A percentile compares a stretch with the other conserved stretches of the same genome.
Conservation (phyloP, 1,140 invertebrate genomes). For the Halyomorpha halys region DNA sequence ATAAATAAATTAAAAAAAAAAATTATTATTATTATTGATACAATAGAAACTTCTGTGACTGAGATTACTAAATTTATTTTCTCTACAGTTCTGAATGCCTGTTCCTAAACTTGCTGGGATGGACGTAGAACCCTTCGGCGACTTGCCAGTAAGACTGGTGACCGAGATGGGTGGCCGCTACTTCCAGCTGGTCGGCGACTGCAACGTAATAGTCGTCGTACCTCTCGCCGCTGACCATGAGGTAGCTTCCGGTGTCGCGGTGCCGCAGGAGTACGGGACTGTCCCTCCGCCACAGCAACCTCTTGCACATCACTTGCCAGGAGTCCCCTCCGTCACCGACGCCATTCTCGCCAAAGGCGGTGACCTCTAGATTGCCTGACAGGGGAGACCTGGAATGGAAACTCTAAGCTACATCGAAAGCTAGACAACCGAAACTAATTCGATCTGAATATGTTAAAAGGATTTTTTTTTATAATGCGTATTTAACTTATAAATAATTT, state of each 20-base stretch:
- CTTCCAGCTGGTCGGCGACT: neutral
- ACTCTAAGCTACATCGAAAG: too few relatives aligned
- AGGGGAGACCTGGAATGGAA: neutral
- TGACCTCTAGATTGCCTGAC: neutral
- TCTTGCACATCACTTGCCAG: conserved; percentile 13
- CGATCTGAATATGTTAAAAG: too few relatives aligned
- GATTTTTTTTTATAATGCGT: too few relatives aligned
- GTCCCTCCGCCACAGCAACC: neutral
- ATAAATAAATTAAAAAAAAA: too few relatives aligned
- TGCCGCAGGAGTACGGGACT: neutral
- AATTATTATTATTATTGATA: too few relatives aligned
- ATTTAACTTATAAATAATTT: too few relatives aligned
- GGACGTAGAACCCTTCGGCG: neutral
- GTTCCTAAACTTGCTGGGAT: neutral
- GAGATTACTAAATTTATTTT: too few relatives aligned
- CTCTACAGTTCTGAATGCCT: too few relatives aligned
- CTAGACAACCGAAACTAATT: too few relatives aligned
- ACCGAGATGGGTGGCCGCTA: neutral
- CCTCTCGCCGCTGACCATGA: neutral
- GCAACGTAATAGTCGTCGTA: neutral
- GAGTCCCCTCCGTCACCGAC: conserved; percentile 9
- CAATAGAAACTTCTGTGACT: too few relatives aligned
- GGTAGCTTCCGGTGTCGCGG: neutral
- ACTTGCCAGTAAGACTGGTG: neutral
- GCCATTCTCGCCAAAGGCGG: conserved; percentile 9